phyloP scores from a whole-genome alignment of 2,113 vertebrate genomes.

The Rallus limicola region DNA sequence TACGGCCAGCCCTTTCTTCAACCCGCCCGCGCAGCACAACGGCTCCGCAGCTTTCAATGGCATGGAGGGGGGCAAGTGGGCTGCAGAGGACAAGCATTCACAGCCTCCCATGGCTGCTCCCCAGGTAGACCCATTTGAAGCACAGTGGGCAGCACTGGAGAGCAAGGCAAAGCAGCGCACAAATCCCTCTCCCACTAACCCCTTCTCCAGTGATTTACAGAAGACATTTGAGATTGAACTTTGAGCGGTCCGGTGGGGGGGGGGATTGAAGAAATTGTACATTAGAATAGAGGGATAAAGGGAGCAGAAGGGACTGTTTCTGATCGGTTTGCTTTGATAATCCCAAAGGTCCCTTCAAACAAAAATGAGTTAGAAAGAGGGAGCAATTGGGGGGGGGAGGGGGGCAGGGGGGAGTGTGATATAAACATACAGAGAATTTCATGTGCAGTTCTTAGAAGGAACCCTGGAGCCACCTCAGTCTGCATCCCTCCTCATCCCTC shows the following conservation, averaged over 20 bases:
- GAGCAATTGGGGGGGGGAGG: not conserved
- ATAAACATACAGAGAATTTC: constrained; percentile 2
- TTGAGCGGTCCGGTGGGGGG: constrained; percentile 57
- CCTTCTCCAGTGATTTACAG: constrained; percentile 97
- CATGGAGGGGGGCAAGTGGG: constrained; percentile 78
- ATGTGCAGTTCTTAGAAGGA: constrained; percentile 28
- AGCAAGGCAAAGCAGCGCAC: constrained; percentile 88
- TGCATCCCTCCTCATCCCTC: not conserved
- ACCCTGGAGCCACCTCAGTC: not conserved
- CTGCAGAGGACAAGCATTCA: constrained; percentile 72
- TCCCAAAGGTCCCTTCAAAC: constrained; percentile 64
- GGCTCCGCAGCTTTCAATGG: constrained; percentile 89
- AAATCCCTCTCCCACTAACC: constrained; percentile 95
- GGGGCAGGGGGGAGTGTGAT: not conserved
- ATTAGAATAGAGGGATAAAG: constrained; percentile 47
- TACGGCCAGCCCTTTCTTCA: constrained; percentile 82
- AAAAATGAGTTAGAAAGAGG: constrained; percentile 38
- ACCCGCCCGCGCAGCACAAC: constrained; percentile 78
- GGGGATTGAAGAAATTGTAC: constrained; percentile 15
- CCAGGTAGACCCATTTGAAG: constrained; percentile 90
- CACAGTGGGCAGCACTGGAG: constrained; percentile 96
- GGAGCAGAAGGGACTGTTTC: constrained; percentile 54
- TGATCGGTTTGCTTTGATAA: constrained; percentile 63
- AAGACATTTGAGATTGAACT: constrained; percentile 99
- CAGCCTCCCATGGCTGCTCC: constrained; percentile 56